Evolutionary conservation across 1,140 invertebrate genomes (phyloP), one percentile per base, ranked within the genome.

Genomic region (Triops cancriformis): DNA sequence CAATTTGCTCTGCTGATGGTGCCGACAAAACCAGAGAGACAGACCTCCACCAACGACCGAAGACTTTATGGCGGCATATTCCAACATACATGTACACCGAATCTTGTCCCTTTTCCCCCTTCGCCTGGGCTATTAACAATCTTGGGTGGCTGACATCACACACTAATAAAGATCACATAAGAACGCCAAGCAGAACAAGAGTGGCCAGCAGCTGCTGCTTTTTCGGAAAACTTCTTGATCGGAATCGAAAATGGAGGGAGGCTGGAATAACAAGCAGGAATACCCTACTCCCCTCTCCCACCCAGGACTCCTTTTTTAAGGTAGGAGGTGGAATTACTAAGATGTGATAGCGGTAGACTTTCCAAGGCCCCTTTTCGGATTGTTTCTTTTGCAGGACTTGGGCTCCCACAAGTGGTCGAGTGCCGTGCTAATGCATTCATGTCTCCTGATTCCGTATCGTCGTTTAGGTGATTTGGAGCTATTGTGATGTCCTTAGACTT

Each of bases 141-240:
- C 51, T 64, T 64, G 51, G 51, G 51, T 64, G 51, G 51, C 51
- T 64, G 51, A 64, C 51, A 64, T 64, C 51, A 64, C 51, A 64
- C 51, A 64, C 51, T 64, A 64, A 64, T 64, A 64, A 64, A 64
- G 51, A 64, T 64, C 51, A 64, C 51, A 64, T 64, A 64, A 64
- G 51, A 64, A 64, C 51, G 51, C 51, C 51, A 64, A 64, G 51
- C 51, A 64, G 14, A 64, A 23, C 51, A 64, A 64, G 51, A 64
- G 51, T 23, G 23, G 23, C 51, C 51, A 64, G 51, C 51, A 64
- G 51, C 51, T n/a, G 51, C 51, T 64, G 51, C 51, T 64, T 64
- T 64, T 64, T 64, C 51, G 14, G 51, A 64, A 64, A 64, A 18
- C 23, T 45, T 45, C 43, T 64, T 64, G 51, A 64, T 64, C 51